Conservation (phyloP, 1,140 invertebrate species). For the Holcopasites calliopsidis region DNA sequence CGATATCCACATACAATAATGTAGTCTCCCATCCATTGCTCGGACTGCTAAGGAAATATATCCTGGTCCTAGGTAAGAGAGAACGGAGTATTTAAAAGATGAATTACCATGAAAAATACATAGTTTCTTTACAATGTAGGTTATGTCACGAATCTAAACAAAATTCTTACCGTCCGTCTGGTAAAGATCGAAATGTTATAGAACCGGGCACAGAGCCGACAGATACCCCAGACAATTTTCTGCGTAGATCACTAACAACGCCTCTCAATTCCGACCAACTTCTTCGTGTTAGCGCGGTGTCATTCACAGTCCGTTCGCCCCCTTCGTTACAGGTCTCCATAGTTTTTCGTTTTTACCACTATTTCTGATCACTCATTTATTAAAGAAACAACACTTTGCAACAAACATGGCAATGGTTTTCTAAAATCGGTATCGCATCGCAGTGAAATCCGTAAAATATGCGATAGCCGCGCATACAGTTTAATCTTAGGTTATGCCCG, state of each 20-base stretch:
- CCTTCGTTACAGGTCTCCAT: constrained; percentile 64
- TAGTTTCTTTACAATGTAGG: background rate
- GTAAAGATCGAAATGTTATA: constrained; percentile 88
- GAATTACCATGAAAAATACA: background rate
- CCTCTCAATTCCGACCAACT: constrained; percentile 90
- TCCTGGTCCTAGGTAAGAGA: constrained; percentile 81
- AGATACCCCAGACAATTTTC: constrained; percentile 87
- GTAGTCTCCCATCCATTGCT: constrained; percentile 93
- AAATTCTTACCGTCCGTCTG: constrained; percentile 82
- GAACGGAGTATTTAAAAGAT: background rate
- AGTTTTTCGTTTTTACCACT: constrained; percentile 18
- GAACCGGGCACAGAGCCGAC: constrained; percentile 87
- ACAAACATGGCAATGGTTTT: constrained; percentile 41
- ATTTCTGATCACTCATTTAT: constrained; percentile 34
- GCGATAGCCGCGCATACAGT: constrained; percentile 2
- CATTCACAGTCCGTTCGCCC: constrained; percentile 41
- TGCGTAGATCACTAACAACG: constrained; percentile 90
- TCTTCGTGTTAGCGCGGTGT: constrained; percentile 55
- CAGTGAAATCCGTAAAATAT: background rate
- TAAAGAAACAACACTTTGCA: background rate
- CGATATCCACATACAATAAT: constrained; percentile 91
- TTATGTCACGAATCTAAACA: background rate
- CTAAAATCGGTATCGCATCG: constrained; percentile 2
- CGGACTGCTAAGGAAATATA: constrained; percentile 94
- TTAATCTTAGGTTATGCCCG: constrained; percentile 64